These are phyloP conservation scores for Syngnathus typhle DNA, from an alignment of 2,113 vertebrate species.

Conservation along the genomic window DNA sequence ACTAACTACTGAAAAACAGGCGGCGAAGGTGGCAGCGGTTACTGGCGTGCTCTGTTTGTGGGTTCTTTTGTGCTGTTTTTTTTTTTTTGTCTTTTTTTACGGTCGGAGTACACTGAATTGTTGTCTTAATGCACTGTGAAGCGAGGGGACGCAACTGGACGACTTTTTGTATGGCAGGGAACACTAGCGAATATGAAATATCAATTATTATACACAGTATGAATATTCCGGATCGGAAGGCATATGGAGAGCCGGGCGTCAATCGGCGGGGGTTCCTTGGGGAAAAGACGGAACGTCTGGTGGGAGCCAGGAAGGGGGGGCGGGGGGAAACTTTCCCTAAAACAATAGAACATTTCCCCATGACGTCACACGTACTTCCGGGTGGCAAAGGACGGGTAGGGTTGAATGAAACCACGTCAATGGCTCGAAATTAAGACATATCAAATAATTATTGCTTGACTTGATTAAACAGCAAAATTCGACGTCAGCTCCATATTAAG, in stretches of 20 bases:
- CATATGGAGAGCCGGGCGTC: constrained; percentile 61
- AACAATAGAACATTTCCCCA: neutral
- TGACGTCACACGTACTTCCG: neutral
- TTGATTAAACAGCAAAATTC: no score
- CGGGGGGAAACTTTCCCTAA: neutral
- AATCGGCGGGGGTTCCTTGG: constrained; percentile 32
- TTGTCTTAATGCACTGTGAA: constrained; percentile 81
- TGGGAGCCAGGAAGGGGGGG: constrained; percentile 35
- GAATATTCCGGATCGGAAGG: constrained; percentile 24
- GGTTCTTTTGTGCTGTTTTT: constrained; percentile 38
- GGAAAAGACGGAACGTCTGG: constrained; percentile 30
- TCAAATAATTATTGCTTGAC: no score
- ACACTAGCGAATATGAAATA: constrained; percentile 51
- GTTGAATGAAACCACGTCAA: no score
- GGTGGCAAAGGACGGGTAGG: neutral
- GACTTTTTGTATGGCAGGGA: constrained; percentile 56
- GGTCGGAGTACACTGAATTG: constrained; percentile 77
- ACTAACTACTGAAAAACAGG: constrained; percentile 55
- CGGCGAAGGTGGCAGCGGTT: constrained; percentile 1
- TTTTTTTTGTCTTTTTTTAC: constrained; percentile 48
- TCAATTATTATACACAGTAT: constrained; percentile 32
- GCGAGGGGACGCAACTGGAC: constrained; percentile 57
- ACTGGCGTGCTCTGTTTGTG: constrained; percentile 41
- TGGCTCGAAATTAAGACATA: no score
- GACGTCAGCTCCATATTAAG: no score